These are phyloP conservation scores for Coelinius sp. DNA, from an alignment of 2,888 invertebrate species.

Conservation along the genomic window DNA sequence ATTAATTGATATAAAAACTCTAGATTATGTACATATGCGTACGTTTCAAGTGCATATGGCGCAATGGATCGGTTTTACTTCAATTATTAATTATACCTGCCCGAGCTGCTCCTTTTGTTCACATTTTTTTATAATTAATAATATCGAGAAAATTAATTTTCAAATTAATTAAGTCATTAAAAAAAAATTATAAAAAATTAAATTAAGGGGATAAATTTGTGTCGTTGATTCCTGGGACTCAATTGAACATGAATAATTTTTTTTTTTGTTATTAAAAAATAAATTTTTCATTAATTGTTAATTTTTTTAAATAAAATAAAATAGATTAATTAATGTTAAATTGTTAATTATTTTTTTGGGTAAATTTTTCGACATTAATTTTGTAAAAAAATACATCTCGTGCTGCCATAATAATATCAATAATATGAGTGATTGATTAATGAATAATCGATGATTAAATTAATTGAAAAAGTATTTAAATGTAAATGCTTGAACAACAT, in stretches of 20 bases:
- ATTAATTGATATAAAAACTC: constrained; percentile 56
- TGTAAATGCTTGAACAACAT: not conserved
- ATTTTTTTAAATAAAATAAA: not conserved
- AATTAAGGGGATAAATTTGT: constrained; percentile 46
- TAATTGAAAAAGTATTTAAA: not conserved
- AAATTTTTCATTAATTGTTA: not conserved
- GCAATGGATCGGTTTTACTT: constrained; percentile 60
- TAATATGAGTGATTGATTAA: constrained; percentile 1
- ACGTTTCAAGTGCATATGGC: constrained; percentile 62
- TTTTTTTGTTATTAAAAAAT: constrained; percentile 13
- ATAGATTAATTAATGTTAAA: constrained; percentile 1
- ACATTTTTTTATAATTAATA: constrained; percentile 13
- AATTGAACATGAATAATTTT: not conserved
- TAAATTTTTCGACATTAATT: not conserved
- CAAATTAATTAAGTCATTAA: constrained; percentile 36
- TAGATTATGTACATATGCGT: constrained; percentile 64
- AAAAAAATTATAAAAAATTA: constrained; percentile 42
- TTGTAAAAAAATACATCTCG: not conserved
- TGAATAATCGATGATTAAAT: not conserved
- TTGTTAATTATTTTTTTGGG: not conserved
- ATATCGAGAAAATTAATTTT: constrained; percentile 25
- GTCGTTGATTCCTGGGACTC: constrained; percentile 24
- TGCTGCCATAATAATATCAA: constrained; percentile 10
- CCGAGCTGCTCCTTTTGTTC: constrained; percentile 67
- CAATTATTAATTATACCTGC: constrained; percentile 59